Conservation (phyloP, 2,888 invertebrate species). For the Amphipyra berbera region DNA sequence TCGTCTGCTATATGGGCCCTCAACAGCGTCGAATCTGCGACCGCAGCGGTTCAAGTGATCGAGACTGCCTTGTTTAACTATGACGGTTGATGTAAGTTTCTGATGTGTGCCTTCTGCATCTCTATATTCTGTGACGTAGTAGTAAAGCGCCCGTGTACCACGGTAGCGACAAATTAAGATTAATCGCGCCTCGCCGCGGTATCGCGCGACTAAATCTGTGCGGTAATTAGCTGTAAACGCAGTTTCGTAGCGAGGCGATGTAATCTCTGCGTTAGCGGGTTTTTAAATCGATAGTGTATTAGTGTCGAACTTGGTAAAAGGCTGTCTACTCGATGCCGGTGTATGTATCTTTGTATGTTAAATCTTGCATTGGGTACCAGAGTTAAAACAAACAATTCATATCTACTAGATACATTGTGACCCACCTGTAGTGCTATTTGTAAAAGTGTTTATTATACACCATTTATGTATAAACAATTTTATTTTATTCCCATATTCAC, state of each 20-base stretch:
- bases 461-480: too few relatives aligned
- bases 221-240: conserved; percentile 72
- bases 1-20: too few relatives aligned
- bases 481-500: too few relatives aligned
- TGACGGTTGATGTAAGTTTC: too few relatives aligned
- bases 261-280: conserved; percentile 23
- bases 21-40: too few relatives aligned
- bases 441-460: too few relatives aligned
- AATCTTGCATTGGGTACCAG: too few relatives aligned
- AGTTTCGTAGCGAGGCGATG: conserved; percentile 58
- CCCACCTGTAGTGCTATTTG: too few relatives aligned
- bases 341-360: not conserved
- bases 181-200: conserved; percentile 60
- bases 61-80: too few relatives aligned
- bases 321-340: conserved; percentile 13
- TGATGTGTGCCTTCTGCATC: conserved; percentile 1
- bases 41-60: too few relatives aligned
- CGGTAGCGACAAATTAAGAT: conserved; percentile 68
- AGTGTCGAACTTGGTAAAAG: conserved; percentile 16
- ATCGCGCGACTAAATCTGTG: conserved; percentile 67
- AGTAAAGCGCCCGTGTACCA: conserved; percentile 36
- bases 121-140: not conserved
- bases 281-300: conserved; percentile 43
- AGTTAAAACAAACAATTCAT: too few relatives aligned
- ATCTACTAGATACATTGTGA: too few relatives aligned